Percentiles rank a stretch among this genome's conserved stretches.
Evolutionary conservation across 1,140 invertebrate species (phyloP).

Genomic region (Leptopilina clavipes): DNA sequence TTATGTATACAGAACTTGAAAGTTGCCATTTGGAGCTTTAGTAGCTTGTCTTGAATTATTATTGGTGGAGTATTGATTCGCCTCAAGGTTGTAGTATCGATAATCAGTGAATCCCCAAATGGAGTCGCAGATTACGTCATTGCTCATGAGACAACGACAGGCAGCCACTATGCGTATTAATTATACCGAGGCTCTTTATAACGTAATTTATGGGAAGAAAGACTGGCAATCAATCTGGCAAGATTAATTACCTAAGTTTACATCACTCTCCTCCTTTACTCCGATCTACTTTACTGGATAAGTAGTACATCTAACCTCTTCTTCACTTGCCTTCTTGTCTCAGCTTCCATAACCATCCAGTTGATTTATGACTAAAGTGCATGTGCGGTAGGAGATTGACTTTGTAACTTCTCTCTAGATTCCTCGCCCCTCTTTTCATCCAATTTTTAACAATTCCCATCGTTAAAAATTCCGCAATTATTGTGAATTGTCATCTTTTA

Average conservation of each 20-base stretch:
- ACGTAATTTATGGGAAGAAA: conserved; percentile 67
- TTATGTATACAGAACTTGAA: no score
- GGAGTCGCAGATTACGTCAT: conserved; percentile 42
- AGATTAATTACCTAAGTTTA: conserved; percentile 72
- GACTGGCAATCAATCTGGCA: conserved; percentile 68
- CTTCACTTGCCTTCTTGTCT: conserved; percentile 55
- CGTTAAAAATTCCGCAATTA: no score
- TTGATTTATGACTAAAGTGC: conserved; percentile 65
- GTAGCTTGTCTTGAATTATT: conserved; percentile 18
- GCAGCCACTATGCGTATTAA: conserved; percentile 62
- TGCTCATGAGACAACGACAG: conserved; percentile 55
- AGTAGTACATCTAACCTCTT: conserved; percentile 58
- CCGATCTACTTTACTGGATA: conserved; percentile 65
- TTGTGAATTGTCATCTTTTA: no score
- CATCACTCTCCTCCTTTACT: conserved; percentile 55
- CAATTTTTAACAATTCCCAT: no score
- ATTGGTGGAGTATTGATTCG: neutral
- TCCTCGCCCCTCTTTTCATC: no score
- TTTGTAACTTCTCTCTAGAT: no score
- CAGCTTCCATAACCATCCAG: conserved; percentile 58
- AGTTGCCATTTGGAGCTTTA: neutral
- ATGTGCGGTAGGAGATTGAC: neutral
- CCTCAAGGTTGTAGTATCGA: conserved; percentile 26
- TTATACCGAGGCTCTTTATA: conserved; percentile 68
- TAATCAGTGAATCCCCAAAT: conserved; percentile 37